Conservation (phyloP, 2,113 vertebrate genomes). For the Gymnogyps californianus region DNA sequence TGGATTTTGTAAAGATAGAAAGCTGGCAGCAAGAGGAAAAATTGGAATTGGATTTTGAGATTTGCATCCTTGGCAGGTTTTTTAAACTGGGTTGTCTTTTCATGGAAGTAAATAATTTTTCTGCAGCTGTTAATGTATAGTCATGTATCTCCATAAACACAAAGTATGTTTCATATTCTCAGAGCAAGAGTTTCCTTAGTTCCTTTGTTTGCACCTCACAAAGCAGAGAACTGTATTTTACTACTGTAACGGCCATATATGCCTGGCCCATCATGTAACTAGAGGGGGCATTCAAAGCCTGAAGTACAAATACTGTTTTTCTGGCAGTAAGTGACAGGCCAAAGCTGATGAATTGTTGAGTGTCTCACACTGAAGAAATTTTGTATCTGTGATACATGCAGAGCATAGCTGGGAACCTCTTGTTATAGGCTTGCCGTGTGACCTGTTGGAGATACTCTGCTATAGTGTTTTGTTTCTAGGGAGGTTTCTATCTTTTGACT, state of each 20-base stretch:
- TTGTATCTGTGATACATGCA: not conserved
- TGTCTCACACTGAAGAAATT: not conserved
- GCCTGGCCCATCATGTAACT: no score
- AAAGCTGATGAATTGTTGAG: not conserved
- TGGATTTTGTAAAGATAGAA: not conserved
- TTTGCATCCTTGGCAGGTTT: not conserved
- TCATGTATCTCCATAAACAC: not conserved
- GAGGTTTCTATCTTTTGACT: not conserved
- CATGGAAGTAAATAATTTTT: not conserved
- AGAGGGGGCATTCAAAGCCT: not conserved
- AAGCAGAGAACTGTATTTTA: not conserved
- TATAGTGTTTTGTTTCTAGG: not conserved
- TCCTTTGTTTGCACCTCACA: not conserved
- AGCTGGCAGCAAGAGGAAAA: not conserved
- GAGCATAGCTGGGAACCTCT: not conserved
- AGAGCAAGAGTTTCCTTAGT: not conserved
- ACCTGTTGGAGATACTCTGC: not conserved
- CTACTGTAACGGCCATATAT: not conserved
- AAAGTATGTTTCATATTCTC: not conserved
- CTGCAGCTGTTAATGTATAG: not conserved
- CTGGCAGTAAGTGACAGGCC: not conserved
- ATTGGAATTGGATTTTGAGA: not conserved
- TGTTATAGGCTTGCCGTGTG: rapidly evolving
- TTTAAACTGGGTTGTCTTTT: not conserved
- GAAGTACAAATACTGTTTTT: not conserved